These are phyloP conservation scores for Cetoscarus ocellatus DNA, from an alignment of 2,797 vertebrate species.

Conservation along the genomic window DNA sequence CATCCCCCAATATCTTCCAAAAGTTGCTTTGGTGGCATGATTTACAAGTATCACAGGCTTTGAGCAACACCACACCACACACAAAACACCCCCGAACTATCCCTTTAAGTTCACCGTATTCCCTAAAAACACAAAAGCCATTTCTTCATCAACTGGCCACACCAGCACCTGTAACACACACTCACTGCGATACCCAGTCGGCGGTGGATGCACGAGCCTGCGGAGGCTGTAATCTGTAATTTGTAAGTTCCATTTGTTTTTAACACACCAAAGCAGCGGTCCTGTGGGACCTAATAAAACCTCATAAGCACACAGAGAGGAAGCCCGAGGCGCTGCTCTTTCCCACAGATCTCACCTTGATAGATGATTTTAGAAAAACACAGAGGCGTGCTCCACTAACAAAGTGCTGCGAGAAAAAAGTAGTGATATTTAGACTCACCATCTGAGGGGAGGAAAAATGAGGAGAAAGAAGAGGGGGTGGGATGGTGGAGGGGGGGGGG, in stretches of 20 bases:
- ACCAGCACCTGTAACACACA: constrained; percentile 21
- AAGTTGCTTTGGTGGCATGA: too few species aligned
- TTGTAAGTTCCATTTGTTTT: constrained; percentile 84
- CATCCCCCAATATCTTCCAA: too few species aligned
- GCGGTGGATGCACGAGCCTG: constrained; percentile 23
- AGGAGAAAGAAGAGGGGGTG: constrained; percentile 38
- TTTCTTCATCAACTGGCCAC: constrained; percentile 56
- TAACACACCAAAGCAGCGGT: constrained; percentile 76
- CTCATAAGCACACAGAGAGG: constrained; percentile 78
- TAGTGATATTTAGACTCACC: constrained; percentile 66
- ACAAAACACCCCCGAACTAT: too few species aligned
- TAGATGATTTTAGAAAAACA: constrained; percentile 79
- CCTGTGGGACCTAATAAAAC: constrained; percentile 79
- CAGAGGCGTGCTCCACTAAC: constrained; percentile 77
- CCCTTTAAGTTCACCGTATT: too few species aligned
- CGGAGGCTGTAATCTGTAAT: constrained; percentile 80
- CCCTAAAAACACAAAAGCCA: not conserved
- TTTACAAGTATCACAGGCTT: too few species aligned
- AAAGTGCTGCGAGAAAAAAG: constrained; percentile 71
- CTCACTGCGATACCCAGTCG: not conserved
- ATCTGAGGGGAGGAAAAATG: constrained; percentile 61
- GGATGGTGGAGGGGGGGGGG: constrained; percentile 25
- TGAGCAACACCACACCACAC: too few species aligned
- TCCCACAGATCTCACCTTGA: constrained; percentile 82
- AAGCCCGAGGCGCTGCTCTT: constrained; percentile 77